Percentiles rank a stretch among this genome's conserved stretches.
Evolutionary conservation across 2,888 invertebrate species (phyloP).

Genomic region (Acanthosoma haemorrhoidale): DNA sequence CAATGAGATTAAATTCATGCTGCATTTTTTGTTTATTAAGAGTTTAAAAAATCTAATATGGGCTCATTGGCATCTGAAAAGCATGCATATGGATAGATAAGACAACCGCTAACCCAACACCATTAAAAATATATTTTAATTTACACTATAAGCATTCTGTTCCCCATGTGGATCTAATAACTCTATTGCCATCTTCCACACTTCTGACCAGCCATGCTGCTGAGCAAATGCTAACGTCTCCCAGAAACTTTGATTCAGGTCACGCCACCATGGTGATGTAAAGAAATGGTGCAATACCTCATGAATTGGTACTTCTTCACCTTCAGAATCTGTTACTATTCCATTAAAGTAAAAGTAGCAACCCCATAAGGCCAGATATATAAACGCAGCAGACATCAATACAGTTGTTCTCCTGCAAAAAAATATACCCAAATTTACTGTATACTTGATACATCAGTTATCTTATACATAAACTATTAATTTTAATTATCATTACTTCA

Average conservation of each 20-base stretch:
- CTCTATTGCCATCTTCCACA: slow-evolving; percentile 81
- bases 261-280: slow-evolving; percentile 80
- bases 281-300: slow-evolving; percentile 86
- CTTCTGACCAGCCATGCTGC: slow-evolving; percentile 80
- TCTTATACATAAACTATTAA: too few species aligned
- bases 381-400: slow-evolving; percentile 57
- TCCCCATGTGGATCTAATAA: slow-evolving; percentile 86
- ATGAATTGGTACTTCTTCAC: slow-evolving; percentile 79
- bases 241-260: slow-evolving; percentile 62
- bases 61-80: too few species aligned
- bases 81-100: too few species aligned
- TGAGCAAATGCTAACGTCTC: slow-evolving; percentile 73
- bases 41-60: too few species aligned
- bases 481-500: too few species aligned
- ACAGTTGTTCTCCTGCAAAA: slow-evolving; percentile 55
- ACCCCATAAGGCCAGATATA: slow-evolving; percentile 68
- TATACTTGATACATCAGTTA: too few species aligned
- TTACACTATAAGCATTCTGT: slow-evolving; percentile 76
- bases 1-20: too few species aligned
- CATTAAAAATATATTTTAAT: neutral
- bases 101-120: too few species aligned
- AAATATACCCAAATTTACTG: too few species aligned
- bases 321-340: slow-evolving; percentile 74
- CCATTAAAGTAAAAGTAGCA: slow-evolving; percentile 84
- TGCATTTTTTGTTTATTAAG: too few species aligned